phyloP scores from a whole-genome alignment of 1,140 invertebrate genomes.

The Euwallacea fornicatus region DNA sequence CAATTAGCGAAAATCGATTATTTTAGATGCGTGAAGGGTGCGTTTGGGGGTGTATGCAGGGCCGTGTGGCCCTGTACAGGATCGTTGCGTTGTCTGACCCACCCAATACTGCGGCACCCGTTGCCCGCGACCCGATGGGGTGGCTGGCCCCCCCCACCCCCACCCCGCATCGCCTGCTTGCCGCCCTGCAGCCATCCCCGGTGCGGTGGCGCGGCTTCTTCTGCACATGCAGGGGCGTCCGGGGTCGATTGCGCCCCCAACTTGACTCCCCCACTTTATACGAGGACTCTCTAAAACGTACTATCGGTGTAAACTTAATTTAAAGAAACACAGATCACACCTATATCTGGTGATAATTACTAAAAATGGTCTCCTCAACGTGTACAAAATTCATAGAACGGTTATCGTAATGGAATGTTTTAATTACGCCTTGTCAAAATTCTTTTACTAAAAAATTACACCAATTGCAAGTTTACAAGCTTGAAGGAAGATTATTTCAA shows the following conservation, averaged over 20 bases:
- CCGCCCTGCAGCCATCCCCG: conserved; percentile 44
- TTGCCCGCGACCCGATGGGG: conserved; percentile 51
- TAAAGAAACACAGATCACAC: neutral
- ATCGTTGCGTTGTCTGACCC: conserved; percentile 52
- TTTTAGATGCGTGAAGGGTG: conserved; percentile 33
- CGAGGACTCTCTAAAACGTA: conserved; percentile 1
- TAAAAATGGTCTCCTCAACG: no score
- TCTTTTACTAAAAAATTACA: no score
- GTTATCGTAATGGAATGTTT: no score
- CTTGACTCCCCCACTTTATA: neutral
- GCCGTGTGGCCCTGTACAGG: conserved; percentile 38
- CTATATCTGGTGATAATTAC: neutral
- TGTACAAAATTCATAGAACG: no score
- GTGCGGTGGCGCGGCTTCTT: conserved; percentile 37
- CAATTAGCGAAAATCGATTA: conserved; percentile 10
- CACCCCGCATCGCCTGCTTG: conserved; percentile 41
- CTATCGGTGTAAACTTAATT: neutral
- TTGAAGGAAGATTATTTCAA: no score
- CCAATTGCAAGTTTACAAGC: no score
- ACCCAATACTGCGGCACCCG: conserved; percentile 54
- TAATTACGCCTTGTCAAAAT: no score
- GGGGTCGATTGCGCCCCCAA: conserved; percentile 1
- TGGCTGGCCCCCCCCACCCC: conserved; percentile 44
- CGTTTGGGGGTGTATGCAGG: conserved; percentile 43
- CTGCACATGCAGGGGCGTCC: conserved; percentile 33